phyloP scores from a whole-genome alignment of 1,140 invertebrate species.

The Pentalonia nigronervosa region DNA sequence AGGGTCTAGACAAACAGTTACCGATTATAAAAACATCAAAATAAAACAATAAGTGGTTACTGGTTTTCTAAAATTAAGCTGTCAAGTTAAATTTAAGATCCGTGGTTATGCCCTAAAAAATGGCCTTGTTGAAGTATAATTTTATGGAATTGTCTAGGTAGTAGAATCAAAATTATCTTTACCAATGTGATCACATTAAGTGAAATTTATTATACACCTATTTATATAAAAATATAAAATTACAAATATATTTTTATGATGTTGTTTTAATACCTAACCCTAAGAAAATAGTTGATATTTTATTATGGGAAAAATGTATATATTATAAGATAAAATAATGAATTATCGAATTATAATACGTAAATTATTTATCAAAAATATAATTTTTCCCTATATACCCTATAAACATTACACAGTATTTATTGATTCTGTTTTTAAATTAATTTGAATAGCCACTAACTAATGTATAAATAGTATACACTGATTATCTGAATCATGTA shows the following conservation, averaged over 20 bases:
- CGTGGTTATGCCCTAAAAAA: too few relatives aligned
- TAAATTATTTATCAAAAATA: background rate
- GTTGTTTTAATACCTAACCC: background rate
- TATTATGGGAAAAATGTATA: background rate
- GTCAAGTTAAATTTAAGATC: background rate
- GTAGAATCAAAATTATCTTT: too few relatives aligned
- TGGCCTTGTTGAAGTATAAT: background rate
- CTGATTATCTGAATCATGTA: too few relatives aligned
- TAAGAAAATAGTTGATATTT: background rate
- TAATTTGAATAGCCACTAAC: too few relatives aligned
- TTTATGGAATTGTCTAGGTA: background rate
- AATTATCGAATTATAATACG: background rate
- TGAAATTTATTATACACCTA: background rate
- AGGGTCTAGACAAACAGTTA: background rate
- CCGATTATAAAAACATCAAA: background rate
- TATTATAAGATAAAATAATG: background rate
- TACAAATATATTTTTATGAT: background rate
- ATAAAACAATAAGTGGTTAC: background rate
- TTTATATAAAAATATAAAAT: background rate
- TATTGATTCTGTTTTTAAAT: too few relatives aligned
- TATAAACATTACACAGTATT: too few relatives aligned
- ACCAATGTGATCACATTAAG: background rate
- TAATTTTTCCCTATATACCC: background rate
- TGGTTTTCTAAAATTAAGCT: background rate
- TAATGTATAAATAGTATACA: too few relatives aligned